These are phyloP conservation scores for Polyommatus icarus DNA, from an alignment of 2,888 invertebrate species.

Conservation along the genomic window DNA sequence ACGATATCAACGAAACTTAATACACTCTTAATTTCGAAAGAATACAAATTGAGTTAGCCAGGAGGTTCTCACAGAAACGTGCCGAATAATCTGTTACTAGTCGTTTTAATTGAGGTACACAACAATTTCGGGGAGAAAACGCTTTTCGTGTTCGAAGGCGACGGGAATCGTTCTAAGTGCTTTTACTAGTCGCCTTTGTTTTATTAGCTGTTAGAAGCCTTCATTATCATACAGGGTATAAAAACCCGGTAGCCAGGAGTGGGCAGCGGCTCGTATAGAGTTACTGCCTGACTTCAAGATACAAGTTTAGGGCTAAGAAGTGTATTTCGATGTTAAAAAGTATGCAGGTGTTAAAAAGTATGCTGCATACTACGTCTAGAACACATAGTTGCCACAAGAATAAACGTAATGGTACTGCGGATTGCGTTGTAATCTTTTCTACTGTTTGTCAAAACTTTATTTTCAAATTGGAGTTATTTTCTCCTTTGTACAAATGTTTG, in stretches of 20 bases:
- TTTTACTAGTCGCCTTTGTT: constrained; percentile 5
- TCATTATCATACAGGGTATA: constrained; percentile 4
- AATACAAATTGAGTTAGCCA: background rate
- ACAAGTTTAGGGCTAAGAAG: background rate
- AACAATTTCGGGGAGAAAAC: background rate
- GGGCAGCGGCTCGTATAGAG: background rate
- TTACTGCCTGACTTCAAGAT: background rate
- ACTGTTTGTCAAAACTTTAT: background rate
- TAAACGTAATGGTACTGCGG: background rate
- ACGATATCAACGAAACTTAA: background rate
- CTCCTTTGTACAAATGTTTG: constrained; percentile 2
- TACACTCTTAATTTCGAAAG: background rate
- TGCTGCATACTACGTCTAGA: too few species aligned
- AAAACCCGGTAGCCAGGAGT: background rate
- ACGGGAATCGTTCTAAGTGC: background rate
- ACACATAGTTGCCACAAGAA: background rate
- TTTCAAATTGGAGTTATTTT: background rate
- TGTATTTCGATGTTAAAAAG: background rate
- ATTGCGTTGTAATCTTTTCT: background rate
- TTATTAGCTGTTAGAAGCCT: constrained; percentile 7
- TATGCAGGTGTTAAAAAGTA: too few species aligned
- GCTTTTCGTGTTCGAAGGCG: background rate
- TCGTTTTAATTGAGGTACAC: constrained; percentile 4
- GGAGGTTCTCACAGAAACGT: background rate
- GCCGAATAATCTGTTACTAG: background rate